Base-by-base conservation (phyloP, 2,888 invertebrate genomes). In the Thera obeliscata region DNA sequence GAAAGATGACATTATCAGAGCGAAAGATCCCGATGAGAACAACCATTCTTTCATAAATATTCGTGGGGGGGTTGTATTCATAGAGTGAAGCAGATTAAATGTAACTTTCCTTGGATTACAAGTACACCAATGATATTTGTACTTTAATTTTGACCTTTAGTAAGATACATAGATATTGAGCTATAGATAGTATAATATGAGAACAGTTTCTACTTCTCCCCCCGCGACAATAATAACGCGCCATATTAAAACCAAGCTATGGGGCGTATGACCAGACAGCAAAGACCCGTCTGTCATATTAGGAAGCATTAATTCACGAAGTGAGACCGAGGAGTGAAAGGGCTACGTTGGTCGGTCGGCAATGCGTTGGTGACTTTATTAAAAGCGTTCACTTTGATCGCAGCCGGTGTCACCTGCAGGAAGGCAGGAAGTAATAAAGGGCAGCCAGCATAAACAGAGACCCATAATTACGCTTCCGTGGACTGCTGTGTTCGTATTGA, bases 311-410 rank as follows among this genome's bases (percentile, higher is more conserved):
- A 66, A 68, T 71, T 68, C 59, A 48, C 57, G 36, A 66, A 56
- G 54, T 57, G 66, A 61, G 61, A 54, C 55, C 50, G 50, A 36
- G 36, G 56, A 62, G 48, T 54, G 58, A 64, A 64, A 68, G 73
- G 62, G 71, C 75, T 57, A 55, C 49, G 71, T 66, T 66, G 49
- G 62, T 38, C 48, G 61, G 69, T 50, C 65, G 66, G 69, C 56
- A 71, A 79, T 83, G 80, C 77, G 78, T 77, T 81, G 82, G 76
- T 72, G 79, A 84, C 85, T 88, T 89, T 90, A 91, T 91, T 90
- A 90, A 91, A 91, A 90, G 86, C 88, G 84, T 86, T 90, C 89
- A 83, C 90, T 91, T 91, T 92, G 92, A 92, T 91, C 89, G 86
- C 74, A 74, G 78, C 78, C 81, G 78, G 83, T 86, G 92, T 91